Percentiles rank a stretch among this genome's conserved stretches.
phyloP scores from a whole-genome alignment of 2,888 invertebrate species.

The Clistopyga incitator region DNA sequence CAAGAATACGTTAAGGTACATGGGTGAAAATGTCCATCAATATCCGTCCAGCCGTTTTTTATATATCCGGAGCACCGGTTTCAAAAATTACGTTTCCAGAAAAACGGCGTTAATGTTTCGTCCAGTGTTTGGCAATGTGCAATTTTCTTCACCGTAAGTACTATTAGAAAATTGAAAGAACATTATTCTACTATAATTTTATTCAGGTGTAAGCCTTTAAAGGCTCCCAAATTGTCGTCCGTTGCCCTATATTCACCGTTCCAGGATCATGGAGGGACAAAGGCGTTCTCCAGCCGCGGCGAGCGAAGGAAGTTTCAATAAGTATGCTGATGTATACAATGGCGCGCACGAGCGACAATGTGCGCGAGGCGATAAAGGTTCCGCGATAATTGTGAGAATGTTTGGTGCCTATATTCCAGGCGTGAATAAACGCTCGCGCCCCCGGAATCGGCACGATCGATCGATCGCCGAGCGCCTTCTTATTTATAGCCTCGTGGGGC shows the following conservation, averaged over 20 bases:
- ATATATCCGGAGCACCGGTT: too few relatives aligned
- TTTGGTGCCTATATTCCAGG: slow-evolving; percentile 51
- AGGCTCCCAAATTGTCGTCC: too few relatives aligned
- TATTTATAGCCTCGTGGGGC: slow-evolving; percentile 65
- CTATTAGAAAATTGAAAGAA: too few relatives aligned
- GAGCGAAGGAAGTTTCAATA: slow-evolving; percentile 41
- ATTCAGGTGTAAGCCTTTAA: too few relatives aligned
- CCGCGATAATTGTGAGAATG: slow-evolving; percentile 76
- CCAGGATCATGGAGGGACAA: slow-evolving; percentile 22
- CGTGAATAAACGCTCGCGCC: slow-evolving; percentile 52
- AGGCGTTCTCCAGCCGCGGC: neutral
- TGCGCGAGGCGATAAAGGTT: slow-evolving; percentile 74
- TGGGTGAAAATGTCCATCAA: too few relatives aligned
- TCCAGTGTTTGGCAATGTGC: too few relatives aligned
- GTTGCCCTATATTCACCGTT: neutral
- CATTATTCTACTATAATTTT: too few relatives aligned
- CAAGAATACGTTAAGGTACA: too few relatives aligned
- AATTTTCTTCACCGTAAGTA: too few relatives aligned
- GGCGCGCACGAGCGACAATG: slow-evolving; percentile 49
- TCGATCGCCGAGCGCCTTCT: slow-evolving; percentile 53
- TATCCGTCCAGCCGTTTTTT: too few relatives aligned
- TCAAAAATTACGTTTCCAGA: too few relatives aligned
- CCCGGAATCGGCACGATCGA: slow-evolving; percentile 65
- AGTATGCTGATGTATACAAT: slow-evolving; percentile 32
- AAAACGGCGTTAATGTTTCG: too few relatives aligned